Base-by-base conservation (phyloP, 2,797 vertebrate species). In the Pyrrhura leucotis region DNA sequence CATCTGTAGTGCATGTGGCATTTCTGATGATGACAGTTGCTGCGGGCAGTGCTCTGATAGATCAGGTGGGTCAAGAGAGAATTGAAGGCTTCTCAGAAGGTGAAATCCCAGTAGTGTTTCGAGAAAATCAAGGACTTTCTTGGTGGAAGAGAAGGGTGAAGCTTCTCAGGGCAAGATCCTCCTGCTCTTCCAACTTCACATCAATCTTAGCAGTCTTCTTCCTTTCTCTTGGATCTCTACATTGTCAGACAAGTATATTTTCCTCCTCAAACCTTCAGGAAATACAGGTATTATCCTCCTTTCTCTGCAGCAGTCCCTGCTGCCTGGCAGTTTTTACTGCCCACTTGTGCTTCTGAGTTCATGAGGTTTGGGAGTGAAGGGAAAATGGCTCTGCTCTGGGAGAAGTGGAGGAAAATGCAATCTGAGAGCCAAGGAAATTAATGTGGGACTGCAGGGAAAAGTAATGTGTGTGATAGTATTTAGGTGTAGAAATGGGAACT, bases 291-390 rank as follows among this genome's bases (percentile, higher is more conserved):
- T 72, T 75, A 3, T 20, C 20, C 18, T 45, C 7, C 15, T 44
- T 44, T 63, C 17, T 9, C 19, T 56, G 31, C 40, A 71, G 66
- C 53, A 54, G 11, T 78, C 26, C 11, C 20, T 65, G 20, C 56
- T 80, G 53, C 33, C 12, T 44, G 16, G 11, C 39, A 72, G 21
- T 51, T 92, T 33, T 33, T 89, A 26, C 39, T 62, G 42, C 7
- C 6, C 4, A 40, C 12, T 81, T 0, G 0, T 14, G 15, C 61
- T 66, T 77, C 14, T 1, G 3, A 26, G 26, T 84, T 81, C 39
- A 29, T 54, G 71, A 74, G 22, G 7, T 85, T 78, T 68, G 31
- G 17, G 53, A 65, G 35, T 58, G 51, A 75, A 16, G 22, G 12
- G 19, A 81, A 8, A 8, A 25, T 9, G 8, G 6, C 16, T 44